Conservation (phyloP, 2,113 vertebrate genomes). For the Tyto alba region DNA sequence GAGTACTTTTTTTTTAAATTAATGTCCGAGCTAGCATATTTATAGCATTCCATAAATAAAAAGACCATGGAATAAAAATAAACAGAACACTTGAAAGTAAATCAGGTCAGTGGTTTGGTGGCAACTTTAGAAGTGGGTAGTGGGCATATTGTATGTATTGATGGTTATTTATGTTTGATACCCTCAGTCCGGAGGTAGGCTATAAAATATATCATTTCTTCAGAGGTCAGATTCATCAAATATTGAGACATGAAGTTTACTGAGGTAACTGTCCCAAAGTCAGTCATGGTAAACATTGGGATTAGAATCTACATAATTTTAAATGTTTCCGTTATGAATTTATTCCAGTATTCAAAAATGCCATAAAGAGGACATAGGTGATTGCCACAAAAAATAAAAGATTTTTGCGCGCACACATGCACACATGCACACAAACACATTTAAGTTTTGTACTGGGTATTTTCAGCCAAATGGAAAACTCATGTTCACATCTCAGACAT, state of each 20-base stretch:
- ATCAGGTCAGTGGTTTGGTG: constrained; percentile 46
- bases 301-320: constrained; percentile 7
- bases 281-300: not conserved
- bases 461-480: not conserved
- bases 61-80: constrained; percentile 58
- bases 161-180: constrained; percentile 54
- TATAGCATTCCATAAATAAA: constrained; percentile 58
- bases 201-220: constrained; percentile 41
- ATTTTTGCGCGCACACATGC: not conserved
- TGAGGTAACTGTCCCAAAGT: constrained; percentile 32
- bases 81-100: constrained; percentile 34
- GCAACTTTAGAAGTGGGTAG: constrained; percentile 62
- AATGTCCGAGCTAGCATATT: constrained; percentile 4
- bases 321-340: constrained; percentile 1
- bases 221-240: constrained; percentile 26
- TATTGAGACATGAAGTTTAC: constrained; percentile 39
- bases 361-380: not conserved
- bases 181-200: not conserved
- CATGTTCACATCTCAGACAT: not conserved
- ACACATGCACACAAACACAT: accelerated
- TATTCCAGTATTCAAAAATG: not conserved
- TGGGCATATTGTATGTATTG: constrained; percentile 16
- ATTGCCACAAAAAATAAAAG: not conserved
- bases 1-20: not conserved
- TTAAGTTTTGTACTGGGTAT: not conserved